Evolutionary conservation across 2,888 invertebrate genomes (phyloP), one percentile per base, ranked within the genome.

Genomic region (Agriopis aurantiaria): DNA sequence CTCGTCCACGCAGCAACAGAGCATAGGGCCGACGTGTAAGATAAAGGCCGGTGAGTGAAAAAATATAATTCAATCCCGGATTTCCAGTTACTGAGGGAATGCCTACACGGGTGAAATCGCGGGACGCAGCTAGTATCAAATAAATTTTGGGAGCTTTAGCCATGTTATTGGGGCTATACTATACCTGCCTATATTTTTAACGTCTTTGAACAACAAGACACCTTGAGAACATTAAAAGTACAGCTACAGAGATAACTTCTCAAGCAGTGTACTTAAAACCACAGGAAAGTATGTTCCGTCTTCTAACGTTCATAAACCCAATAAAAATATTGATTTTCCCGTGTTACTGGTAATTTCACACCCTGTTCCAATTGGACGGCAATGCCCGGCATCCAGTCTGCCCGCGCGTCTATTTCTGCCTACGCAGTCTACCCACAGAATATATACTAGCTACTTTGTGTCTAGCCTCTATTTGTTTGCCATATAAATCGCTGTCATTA

Each of bases 381-480:
- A 52, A 53, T 53, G 23, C 73, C 64, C 68, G 69, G 72, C 70
- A 68, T 65, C 56, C 77, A 76, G 85, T 85, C 86, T 85, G 82
- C n/a, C 60, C 78, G 79, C 82, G 76, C 71, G 72, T 81, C 85
- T 91, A 90, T 91, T 91, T 91, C 83, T 74, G 84, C 82, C 88
- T 86, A 91, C 91, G 88, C 90, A 85, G 75, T 87, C 87, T 89
- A 85, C 83, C 82, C 82, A 53, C 23, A 62, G 12, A 43, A 48
- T 48, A 40, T 48, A 46, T 12, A 58, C 56, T 41, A 41, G n/a
- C 56, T 41, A 56, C 41, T 49, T 6, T 14, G n/a, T 9, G 17
- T 45, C 46, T 49, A 49, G 49, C 23, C 23, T 12, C 84, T 90
- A 87, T 90, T 90, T 89, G 85, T 88, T 86, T 82, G 81, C 82